phyloP scores from a whole-genome alignment of 2,888 invertebrate species.

The Cacoxenus indagator region DNA sequence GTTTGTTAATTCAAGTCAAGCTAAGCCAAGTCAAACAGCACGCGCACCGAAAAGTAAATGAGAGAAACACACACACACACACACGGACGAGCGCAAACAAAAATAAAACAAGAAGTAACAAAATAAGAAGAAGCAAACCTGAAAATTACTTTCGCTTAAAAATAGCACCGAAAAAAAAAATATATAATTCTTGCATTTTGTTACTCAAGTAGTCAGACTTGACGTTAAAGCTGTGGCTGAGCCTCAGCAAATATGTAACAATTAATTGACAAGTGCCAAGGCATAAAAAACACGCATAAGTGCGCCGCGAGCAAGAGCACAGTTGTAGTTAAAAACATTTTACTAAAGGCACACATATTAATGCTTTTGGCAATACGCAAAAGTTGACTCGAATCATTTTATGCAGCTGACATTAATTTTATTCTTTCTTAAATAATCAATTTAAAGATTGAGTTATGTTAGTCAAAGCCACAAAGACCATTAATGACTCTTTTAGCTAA shows the following conservation, averaged over 20 bases:
- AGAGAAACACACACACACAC: conserved; percentile 7
- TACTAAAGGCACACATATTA: no score
- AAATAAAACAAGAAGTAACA: neutral
- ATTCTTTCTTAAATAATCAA: no score
- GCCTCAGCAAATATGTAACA: neutral
- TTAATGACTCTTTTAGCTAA: no score
- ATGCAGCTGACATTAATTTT: no score
- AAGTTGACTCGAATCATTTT: no score
- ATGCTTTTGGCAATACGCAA: no score
- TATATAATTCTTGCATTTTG: no score
- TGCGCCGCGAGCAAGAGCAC: no score
- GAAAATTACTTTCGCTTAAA: neutral
- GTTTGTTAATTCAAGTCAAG: neutral
- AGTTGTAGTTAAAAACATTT: neutral
- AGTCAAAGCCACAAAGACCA: no score
- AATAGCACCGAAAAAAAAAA: neutral
- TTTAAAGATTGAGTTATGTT: no score
- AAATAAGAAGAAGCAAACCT: neutral
- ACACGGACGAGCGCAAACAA: neutral
- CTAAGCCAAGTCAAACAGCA: neutral
- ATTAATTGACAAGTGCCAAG: neutral
- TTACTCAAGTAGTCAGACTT: no score
- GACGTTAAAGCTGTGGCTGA: no score
- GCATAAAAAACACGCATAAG: neutral
- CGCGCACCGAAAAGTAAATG: neutral